Evolutionary conservation across 2,797 vertebrate species (phyloP).

Genomic region (Austrolebias charrua): DNA sequence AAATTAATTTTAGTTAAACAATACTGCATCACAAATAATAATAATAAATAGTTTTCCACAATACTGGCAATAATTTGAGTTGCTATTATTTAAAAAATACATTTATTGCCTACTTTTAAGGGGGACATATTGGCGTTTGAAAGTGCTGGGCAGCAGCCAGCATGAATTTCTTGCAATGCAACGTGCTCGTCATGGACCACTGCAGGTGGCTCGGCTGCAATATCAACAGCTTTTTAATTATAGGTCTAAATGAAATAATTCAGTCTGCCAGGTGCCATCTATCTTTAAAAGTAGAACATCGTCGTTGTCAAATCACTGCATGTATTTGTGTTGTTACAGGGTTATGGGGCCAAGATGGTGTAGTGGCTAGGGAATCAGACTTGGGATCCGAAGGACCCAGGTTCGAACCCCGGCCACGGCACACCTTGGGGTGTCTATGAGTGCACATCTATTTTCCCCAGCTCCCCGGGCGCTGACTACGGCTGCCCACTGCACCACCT

Average conservation of each 20-base stretch:
- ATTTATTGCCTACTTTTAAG: not conserved
- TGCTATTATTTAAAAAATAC: no score
- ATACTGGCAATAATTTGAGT: no score
- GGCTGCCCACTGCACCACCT: no score
- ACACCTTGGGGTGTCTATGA: no score
- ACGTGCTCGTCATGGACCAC: not conserved
- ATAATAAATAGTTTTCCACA: no score
- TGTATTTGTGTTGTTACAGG: constrained; percentile 1
- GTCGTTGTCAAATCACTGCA: not conserved
- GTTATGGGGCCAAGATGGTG: no score
- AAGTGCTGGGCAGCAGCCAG: not conserved
- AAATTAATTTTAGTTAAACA: not conserved
- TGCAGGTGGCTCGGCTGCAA: constrained; percentile 4
- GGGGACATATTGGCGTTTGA: not conserved
- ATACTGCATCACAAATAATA: not conserved
- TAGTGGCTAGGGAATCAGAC: no score
- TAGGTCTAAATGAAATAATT: constrained; percentile 3
- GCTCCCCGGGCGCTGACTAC: no score
- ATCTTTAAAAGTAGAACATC: not conserved
- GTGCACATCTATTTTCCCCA: no score
- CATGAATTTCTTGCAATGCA: not conserved
- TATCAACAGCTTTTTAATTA: constrained; percentile 5
- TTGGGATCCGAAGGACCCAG: no score
- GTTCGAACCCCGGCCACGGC: no score
- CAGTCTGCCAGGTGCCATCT: not conserved